phyloP scores from a whole-genome alignment of 2,888 invertebrate species.

The Eupithecia dodoneata region DNA sequence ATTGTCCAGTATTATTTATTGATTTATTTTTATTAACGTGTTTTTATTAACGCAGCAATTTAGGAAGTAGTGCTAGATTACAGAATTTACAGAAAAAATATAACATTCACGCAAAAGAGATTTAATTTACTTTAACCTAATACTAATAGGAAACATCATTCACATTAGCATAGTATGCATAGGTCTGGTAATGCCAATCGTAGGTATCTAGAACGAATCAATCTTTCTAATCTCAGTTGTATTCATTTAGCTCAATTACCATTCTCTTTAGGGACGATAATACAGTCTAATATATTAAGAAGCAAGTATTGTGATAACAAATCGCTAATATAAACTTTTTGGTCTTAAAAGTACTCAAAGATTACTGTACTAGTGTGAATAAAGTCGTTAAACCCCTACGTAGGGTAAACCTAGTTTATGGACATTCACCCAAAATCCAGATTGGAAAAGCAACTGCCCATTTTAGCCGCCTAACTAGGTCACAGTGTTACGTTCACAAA shows the following conservation, averaged over 20 bases:
- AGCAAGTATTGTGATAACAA: background rate
- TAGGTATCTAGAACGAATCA: background rate
- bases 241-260: background rate
- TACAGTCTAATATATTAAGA: background rate
- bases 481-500: background rate
- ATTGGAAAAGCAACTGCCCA: background rate
- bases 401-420: background rate
- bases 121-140: too few relatives aligned
- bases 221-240: background rate
- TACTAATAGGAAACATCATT: background rate
- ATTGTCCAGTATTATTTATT: too few relatives aligned
- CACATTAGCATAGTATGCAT: background rate
- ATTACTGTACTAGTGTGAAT: background rate
- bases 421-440: background rate
- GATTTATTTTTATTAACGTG: too few relatives aligned
- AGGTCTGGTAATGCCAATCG: background rate
- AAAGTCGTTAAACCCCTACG: background rate
- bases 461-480: background rate
- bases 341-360: background rate
- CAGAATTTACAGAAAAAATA: too few relatives aligned
- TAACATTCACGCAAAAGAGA: too few relatives aligned
- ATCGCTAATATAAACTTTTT: background rate
- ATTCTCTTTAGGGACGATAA: background rate
- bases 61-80: too few relatives aligned
- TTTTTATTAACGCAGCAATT: too few relatives aligned